phyloP scores from a whole-genome alignment of 2,797 vertebrate species.

The Triplophysa bombifrons region DNA sequence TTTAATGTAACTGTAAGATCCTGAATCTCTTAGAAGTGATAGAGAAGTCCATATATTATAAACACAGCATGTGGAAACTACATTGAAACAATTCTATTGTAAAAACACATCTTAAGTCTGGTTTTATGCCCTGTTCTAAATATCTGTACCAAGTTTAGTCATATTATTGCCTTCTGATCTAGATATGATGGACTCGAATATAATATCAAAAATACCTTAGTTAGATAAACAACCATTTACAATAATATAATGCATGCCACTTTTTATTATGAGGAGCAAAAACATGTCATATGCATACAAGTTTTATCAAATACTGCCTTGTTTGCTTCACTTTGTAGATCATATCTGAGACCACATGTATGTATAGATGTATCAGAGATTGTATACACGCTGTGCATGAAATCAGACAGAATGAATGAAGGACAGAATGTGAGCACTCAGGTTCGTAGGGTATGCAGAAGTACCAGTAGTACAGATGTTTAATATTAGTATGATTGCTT shows the following conservation, averaged over 20 bases:
- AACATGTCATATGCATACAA: neutral
- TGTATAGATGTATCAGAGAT: neutral
- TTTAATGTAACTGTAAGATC: neutral
- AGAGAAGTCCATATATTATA: neutral
- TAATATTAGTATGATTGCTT: neutral
- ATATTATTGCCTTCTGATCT: neutral
- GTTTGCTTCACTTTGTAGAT: conserved; percentile 36
- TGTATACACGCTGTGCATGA: conserved; percentile 70
- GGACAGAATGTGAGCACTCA: conserved; percentile 60
- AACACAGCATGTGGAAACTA: neutral
- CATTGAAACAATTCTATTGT: neutral
- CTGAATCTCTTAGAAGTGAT: neutral
- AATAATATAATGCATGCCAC: conserved; percentile 12
- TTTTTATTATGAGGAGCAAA: neutral
- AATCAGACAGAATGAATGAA: conserved; percentile 23
- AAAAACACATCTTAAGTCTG: neutral
- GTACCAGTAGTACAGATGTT: conserved; percentile 37
- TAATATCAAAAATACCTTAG: neutral
- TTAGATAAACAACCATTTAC: neutral
- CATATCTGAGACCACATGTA: conserved; percentile 45
- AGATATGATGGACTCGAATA: neutral
- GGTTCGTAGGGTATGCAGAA: conserved; percentile 65
- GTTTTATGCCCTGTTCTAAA: neutral
- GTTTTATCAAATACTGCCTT: neutral
- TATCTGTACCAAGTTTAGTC: neutral